Base-by-base conservation (phyloP, 2,797 vertebrate genomes). In the Spinus olivaceus region DNA sequence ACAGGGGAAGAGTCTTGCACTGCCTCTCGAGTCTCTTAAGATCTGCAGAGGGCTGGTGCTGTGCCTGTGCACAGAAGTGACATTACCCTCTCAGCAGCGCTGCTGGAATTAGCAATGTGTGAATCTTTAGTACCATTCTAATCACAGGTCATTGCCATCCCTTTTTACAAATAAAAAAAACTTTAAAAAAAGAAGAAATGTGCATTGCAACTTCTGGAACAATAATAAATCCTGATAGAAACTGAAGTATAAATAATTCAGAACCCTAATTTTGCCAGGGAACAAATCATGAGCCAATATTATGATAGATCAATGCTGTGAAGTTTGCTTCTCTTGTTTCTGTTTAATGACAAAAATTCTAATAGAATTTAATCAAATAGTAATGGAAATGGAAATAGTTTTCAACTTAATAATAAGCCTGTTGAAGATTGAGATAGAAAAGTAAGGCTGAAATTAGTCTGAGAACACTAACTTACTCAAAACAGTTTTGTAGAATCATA, bases 321-420 rank as follows among this genome's bases (percentile, higher is more conserved):
- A 88, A 71, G 9, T 88, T 64, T 86, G 20, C 56, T 35, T 71
- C 47, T 82, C 42, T 81, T 88, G 46, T 39, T 92, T 91, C 53
- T 65, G 25, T 72, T 81, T 81, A 19, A 57, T 57, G 70, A 35
- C 35, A 91, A 60, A 89, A 86, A 44, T 49, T 82, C 28, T 32
- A 61, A 24, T n/a, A 37, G 35, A 8, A 56, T 89, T 69, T 91
- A 91, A 73, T 60, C 39, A 70, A 67, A 76, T 57, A 22, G 20
- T 56, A 81, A 47, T 73, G 24, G 57, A 92, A 90, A 37, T 65
- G 14, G 56, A 92, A 88, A 71, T 51, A 23, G 63, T 85, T 91
- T 87, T 71, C 25, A 81, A 73, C 14, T 79, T 71, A 88, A 35
- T 66, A 13, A 88, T 73, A 44, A 82, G 28, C 27, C 10, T 59